These are phyloP conservation scores for Mormoops blainvillei DNA, from an alignment of 2,113 vertebrate species.

Conservation along the genomic window DNA sequence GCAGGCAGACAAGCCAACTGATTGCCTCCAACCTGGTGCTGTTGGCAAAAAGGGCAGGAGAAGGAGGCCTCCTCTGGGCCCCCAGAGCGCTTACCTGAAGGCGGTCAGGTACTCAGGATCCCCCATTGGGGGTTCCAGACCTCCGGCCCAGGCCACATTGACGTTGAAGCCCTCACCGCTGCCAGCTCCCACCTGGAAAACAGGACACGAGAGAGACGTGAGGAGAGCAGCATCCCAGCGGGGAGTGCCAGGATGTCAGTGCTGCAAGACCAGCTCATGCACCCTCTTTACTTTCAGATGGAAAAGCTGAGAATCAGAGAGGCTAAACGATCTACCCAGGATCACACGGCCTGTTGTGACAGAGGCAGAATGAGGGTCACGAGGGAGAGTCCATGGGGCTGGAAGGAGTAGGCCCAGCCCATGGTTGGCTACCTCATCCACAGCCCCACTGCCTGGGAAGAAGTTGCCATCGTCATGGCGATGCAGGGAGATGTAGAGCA, in stretches of 20 bases:
- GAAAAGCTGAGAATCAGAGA: background rate
- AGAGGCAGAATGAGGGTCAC: background rate
- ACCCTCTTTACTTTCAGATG: background rate
- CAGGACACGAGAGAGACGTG: background rate
- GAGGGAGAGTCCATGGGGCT: background rate
- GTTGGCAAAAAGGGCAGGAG: background rate
- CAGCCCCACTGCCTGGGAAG: conserved; percentile 89
- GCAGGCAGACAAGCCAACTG: background rate
- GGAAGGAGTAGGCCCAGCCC: fast-evolving
- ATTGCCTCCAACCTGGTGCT: background rate
- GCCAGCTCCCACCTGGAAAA: conserved; percentile 87
- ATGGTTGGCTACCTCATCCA: conserved; percentile 82
- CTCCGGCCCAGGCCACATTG: conserved; percentile 92
- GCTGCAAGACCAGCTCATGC: background rate
- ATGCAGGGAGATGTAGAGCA: conserved; percentile 94
- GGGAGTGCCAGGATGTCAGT: fast-evolving
- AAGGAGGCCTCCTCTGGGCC: background rate
- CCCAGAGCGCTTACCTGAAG: conserved; percentile 85
- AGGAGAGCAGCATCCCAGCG: background rate
- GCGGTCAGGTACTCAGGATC: conserved; percentile 96
- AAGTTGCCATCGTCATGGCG: conserved; percentile 91
- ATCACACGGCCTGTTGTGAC: background rate
- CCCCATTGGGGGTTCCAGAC: conserved; percentile 91
- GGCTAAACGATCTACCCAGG: background rate
- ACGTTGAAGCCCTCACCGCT: conserved; percentile 91